phyloP scores from a whole-genome alignment of 1,140 invertebrate species.

The Orchestia grillus region DNA sequence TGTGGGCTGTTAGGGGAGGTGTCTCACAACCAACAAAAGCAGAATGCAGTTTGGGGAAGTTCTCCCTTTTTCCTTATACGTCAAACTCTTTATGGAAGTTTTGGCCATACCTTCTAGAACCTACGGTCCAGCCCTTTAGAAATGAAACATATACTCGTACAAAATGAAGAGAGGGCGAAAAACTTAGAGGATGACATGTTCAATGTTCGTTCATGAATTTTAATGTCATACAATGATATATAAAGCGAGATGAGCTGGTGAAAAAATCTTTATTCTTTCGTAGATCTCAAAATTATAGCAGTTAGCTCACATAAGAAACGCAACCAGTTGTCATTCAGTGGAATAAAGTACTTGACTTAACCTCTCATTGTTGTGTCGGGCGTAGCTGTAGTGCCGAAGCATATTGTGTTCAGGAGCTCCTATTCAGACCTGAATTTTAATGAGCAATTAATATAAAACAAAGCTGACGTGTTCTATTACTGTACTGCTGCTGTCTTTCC shows the following conservation, averaged over 20 bases:
- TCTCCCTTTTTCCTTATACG: not conserved
- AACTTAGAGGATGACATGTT: not conserved
- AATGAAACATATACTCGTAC: not conserved
- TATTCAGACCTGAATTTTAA: not conserved
- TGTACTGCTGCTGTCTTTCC: not conserved
- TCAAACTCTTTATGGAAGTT: not conserved
- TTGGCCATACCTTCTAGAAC: not conserved
- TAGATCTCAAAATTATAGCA: not conserved
- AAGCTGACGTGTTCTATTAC: not conserved
- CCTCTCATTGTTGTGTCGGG: not conserved
- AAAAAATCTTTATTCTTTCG: not conserved
- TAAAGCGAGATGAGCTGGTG: not conserved
- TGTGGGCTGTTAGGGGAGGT: not conserved
- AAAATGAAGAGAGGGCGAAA: not conserved
- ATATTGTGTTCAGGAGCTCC: not conserved
- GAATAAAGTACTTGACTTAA: not conserved
- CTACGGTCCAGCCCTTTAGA: not conserved
- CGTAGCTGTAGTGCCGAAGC: not conserved
- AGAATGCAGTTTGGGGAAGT: not conserved
- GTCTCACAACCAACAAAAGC: not conserved
- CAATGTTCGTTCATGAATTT: not conserved
- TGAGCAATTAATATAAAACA: slow-evolving; percentile 1
- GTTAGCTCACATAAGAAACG: not conserved
- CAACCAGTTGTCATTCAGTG: not conserved
- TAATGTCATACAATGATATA: not conserved